Base-by-base conservation (phyloP, 2,113 vertebrate genomes). In the Cairina moschata region DNA sequence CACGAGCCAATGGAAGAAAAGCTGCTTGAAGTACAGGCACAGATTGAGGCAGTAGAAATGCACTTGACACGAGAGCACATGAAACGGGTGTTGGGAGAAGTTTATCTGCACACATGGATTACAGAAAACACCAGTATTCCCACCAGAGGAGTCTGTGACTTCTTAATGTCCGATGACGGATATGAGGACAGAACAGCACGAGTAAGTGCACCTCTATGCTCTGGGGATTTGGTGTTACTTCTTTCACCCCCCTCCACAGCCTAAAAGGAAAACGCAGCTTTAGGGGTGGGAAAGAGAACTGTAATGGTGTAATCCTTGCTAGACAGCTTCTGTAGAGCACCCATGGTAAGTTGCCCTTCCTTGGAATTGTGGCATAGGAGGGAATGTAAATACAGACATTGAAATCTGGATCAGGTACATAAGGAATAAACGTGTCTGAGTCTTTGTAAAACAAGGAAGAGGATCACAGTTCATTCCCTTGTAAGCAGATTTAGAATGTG, bases 11-110 rank as follows among this genome's bases (percentile, higher is more conserved):
- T 98, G 79, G 98, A 99, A 59, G 98, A 99, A 92, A 98, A 98
- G 42, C 97, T 99, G 6, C 98, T 96, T 2, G 98, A 99, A 91
- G 98, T 99, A 89, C 98, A 98, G 74, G 98, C 98, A 8, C 98
- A 98, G 86, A 99, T 99, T 31, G 98, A 98, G 73, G 97, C 98
- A 0, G 98, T 99, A 52, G 99, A 99, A 95, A 98, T 98, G 81
- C 99, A 99, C 74, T 95, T 99, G 95, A 98, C 98, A 34, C 97
- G 98, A 50, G 98, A 99, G 60, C 98, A 99, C 96, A 99, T 99
- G 98, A 99, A 99, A 97, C 98, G 98, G 34, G 99, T 99, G n/a
- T 90, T 99, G 54, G 99, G 99, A 8, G 99, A 99, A 83, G 99
- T 99, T 36, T 99, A 99, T 95, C 98, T 99, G 21, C 99, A 99